These are phyloP conservation scores for Polydrusus tereticollis DNA, from an alignment of 2,888 invertebrate genomes.

Conservation along the genomic window DNA sequence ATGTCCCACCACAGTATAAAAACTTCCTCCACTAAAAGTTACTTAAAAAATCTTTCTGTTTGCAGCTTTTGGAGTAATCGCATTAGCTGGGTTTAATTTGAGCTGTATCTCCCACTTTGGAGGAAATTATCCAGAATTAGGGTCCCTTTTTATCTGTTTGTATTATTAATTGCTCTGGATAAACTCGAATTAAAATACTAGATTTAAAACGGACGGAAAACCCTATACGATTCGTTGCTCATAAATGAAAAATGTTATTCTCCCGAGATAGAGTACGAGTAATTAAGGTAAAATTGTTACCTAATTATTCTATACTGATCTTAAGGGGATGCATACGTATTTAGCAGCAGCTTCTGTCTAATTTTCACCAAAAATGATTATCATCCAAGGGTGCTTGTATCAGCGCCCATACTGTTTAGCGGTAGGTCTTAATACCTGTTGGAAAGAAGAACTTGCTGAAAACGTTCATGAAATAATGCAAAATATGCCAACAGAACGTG, in stretches of 20 bases:
- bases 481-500: too few species aligned
- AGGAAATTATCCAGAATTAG: conserved; percentile 25
- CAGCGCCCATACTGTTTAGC: too few species aligned
- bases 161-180: conserved; percentile 30
- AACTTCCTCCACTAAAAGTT: not conserved
- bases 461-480: too few species aligned
- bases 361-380: too few species aligned
- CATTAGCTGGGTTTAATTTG: conserved; percentile 22
- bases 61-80: conserved; percentile 17
- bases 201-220: not conserved
- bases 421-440: too few species aligned
- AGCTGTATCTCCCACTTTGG: conserved; percentile 27
- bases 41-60: conserved; percentile 16
- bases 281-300: not conserved
- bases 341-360: too few species aligned
- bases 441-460: too few species aligned
- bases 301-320: too few species aligned
- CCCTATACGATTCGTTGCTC: not conserved
- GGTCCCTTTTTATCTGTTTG: conserved; percentile 31
- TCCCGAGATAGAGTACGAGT: not conserved
- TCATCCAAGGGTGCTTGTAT: too few species aligned
- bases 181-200: conserved; percentile 19
- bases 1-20: not conserved
- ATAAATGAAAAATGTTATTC: not conserved
- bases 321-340: too few species aligned